phyloP scores from a whole-genome alignment of 2,888 invertebrate species.

The Tholera decimalis region DNA sequence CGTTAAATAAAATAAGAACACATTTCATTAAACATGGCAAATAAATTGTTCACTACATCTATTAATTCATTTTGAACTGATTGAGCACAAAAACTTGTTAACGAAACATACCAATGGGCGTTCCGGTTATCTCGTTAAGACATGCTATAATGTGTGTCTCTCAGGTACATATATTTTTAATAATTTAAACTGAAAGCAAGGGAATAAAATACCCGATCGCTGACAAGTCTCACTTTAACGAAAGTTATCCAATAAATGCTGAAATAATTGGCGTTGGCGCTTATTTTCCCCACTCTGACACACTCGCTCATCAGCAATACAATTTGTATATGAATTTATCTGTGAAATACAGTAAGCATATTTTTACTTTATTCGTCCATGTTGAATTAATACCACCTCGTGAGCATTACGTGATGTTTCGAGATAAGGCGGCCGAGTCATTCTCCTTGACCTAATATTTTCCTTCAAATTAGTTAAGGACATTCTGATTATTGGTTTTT shows the following conservation, averaged over 20 bases:
- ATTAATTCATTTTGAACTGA: neutral
- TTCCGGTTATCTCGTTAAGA: constrained; percentile 4
- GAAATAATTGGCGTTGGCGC: constrained; percentile 52
- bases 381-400: constrained; percentile 18
- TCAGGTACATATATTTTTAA: constrained; percentile 15
- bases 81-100: neutral
- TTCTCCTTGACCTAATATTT: constrained; percentile 23
- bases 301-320: constrained; percentile 36
- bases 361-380: constrained; percentile 20
- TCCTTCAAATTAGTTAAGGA: constrained; percentile 16
- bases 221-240: constrained; percentile 52
- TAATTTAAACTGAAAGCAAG: constrained; percentile 7
- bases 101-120: neutral
- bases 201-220: constrained; percentile 32
- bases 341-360: constrained; percentile 15
- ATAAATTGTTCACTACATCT: neutral
- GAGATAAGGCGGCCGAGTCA: constrained; percentile 20
- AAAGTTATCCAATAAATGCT: constrained; percentile 50
- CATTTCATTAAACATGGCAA: neutral
- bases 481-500: constrained; percentile 13
- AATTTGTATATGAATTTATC: constrained; percentile 22
- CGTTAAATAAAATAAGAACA: constrained; percentile 1
- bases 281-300: constrained; percentile 36
- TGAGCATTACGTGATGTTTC: constrained; percentile 30
- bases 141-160: neutral